Evolutionary conservation across 37 sponge, comb jelly and placozoan species (phyloP).

Genomic region (Geodia barretti): DNA sequence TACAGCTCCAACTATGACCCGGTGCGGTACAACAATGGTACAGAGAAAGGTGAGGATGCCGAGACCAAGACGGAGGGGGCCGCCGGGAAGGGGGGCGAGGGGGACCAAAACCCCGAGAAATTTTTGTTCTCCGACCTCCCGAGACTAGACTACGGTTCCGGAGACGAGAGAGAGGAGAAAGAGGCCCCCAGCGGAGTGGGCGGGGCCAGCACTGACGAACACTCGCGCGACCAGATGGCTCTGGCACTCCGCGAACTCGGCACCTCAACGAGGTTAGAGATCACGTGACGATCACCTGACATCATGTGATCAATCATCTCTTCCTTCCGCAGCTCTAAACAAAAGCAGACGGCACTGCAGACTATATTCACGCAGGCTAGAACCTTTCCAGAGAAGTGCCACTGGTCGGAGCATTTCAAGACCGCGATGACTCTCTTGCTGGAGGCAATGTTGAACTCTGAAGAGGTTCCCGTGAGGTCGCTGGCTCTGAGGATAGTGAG

Average conservation of each 20-base stretch:
- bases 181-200: not conserved
- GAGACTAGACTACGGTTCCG: conserved; percentile 64
- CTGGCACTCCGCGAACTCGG: conserved; percentile 34
- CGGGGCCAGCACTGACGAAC: not conserved
- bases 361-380: conserved; percentile 41
- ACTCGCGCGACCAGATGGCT: conserved; percentile 40
- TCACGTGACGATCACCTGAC: not conserved
- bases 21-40: conserved; percentile 27
- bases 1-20: conserved; percentile 44
- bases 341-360: conserved; percentile 45
- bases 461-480: conserved; percentile 26
- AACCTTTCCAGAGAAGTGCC: conserved; percentile 49
- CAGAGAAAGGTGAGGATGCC: no score
- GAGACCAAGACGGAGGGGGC: no score
- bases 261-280: conserved; percentile 12
- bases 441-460: conserved; percentile 19
- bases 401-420: conserved; percentile 73
- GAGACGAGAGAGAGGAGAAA: conserved; percentile 37
- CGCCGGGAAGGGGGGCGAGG: not conserved
- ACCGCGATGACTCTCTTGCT: conserved; percentile 14
- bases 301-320: not conserved
- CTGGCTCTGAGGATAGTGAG: conserved; percentile 56
- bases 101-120: conserved; percentile 1
- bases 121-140: conserved; percentile 67
- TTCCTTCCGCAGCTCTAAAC: conserved; percentile 22